phyloP scores from a whole-genome alignment of 2,113 vertebrate genomes.

The Aleadryas rufinucha region DNA sequence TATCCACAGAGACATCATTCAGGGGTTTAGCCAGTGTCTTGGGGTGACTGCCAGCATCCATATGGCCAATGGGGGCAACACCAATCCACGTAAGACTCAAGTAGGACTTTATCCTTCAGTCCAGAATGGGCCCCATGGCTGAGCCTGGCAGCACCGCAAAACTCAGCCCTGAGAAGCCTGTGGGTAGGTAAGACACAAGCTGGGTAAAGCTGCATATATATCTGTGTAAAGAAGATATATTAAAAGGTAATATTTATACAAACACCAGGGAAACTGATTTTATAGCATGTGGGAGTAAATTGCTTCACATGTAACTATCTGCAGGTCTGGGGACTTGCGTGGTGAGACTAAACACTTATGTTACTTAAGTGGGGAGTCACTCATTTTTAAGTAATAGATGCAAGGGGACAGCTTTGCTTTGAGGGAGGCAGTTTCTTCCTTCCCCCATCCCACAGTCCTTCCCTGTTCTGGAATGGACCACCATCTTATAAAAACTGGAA shows the following conservation, averaged over 20 bases:
- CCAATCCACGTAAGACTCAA: fast-evolving
- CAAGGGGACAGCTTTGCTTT: background rate
- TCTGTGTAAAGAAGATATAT: background rate
- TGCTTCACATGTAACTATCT: background rate
- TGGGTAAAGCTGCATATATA: background rate
- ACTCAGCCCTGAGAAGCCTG: background rate
- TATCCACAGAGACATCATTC: background rate
- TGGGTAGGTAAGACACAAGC: background rate
- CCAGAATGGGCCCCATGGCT: background rate
- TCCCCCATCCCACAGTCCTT: background rate
- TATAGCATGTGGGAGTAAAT: background rate
- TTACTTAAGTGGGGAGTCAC: background rate
- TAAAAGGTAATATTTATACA: background rate
- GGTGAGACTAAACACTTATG: background rate
- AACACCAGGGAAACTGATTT: background rate
- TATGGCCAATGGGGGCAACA: background rate
- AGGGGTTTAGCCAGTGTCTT: background rate
- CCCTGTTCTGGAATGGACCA: background rate
- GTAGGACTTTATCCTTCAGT: background rate
- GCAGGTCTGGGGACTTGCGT: background rate
- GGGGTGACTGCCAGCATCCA: background rate
- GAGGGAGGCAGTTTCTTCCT: fast-evolving
- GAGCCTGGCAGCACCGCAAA: background rate
- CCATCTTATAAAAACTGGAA: background rate
- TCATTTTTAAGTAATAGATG: background rate